Evolutionary conservation across 2,797 vertebrate species (phyloP), one percentile per base, ranked within the genome.

Genomic region (Sus cebifrons): DNA sequence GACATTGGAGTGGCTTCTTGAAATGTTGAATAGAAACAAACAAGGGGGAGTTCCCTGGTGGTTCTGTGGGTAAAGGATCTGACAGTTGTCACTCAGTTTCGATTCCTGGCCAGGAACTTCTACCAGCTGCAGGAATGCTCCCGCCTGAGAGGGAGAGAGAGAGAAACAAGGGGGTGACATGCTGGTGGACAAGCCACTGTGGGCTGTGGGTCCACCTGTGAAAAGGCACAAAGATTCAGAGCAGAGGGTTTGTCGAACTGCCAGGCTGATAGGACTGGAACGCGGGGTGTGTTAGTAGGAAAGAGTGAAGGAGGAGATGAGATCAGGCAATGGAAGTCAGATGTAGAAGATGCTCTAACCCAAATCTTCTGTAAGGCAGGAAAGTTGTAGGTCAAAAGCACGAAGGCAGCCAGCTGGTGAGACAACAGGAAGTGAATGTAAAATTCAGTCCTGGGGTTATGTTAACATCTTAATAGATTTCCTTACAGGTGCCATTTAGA

Each of bases 401-500:
- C 0, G 1, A 82, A 65, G 74, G 64, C n/a, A 78, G 70, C 17
- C n/a, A 78, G 70, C 17, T 5, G 6, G 52, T 2, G 44, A 2
- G 54, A 78, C 16, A 62, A n/a, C 71, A n/a, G 1, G 49, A 60
- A 17, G 2, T 32, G 75, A 40, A 2, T 13, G 12, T 7, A 62
- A 56, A 16, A 25, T 29, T 86, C 62, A 52, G 29, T 56, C 4
- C 36, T 17, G 16, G 77, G n/a, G 40, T 67, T 64, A 36, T 32
- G 32, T 25, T 25, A 56, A 23, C 20, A n/a, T 81, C 75, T 77
- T 40, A 73, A 64, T 78, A 85, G 65, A 65, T 81, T 75, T 93
- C 58, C 7, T 68, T 18, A 29, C 11, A 27, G 60, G 27, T 68
- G 29, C 29, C 64, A 74, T 78, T 89, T 86, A 73, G 58, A 95